These are phyloP conservation scores for Spilarctia lutea DNA, from an alignment of 2,888 invertebrate genomes.

Conservation along the genomic window DNA sequence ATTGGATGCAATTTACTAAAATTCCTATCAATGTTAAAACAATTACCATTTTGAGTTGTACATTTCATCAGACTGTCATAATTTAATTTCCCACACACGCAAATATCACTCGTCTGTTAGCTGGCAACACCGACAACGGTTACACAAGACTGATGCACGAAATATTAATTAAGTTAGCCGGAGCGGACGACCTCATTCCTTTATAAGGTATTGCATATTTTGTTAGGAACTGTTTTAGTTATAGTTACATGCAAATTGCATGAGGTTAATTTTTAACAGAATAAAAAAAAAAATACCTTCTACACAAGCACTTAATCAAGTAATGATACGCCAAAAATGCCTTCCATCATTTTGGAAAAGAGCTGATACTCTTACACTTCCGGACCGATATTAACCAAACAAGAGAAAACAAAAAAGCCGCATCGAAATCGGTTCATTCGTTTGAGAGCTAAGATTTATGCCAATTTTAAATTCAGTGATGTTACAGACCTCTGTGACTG, in stretches of 20 bases:
- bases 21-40: background rate
- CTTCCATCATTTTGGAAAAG: too few species aligned
- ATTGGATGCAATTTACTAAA: background rate
- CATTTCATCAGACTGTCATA: background rate
- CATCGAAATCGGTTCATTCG: too few species aligned
- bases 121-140: conserved; percentile 1
- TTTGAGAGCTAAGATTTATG: too few species aligned
- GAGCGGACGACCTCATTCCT: conserved; percentile 10
- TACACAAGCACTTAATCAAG: too few species aligned
- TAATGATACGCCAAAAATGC: too few species aligned
- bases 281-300: background rate
- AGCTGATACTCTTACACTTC: too few species aligned
- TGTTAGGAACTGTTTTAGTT: background rate
- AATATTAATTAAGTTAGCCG: conserved; percentile 35
- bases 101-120: conserved; percentile 10
- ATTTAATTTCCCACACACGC: conserved; percentile 8
- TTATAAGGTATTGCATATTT: conserved; percentile 2
- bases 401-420: too few species aligned
- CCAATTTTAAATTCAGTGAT: background rate
- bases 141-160: conserved; percentile 19
- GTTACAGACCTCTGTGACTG: background rate
- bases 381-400: too few species aligned
- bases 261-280: background rate
- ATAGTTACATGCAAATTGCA: background rate
- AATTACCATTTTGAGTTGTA: background rate